These are phyloP conservation scores for Lapara coniferarum DNA, from an alignment of 2,888 invertebrate species.

Conservation along the genomic window DNA sequence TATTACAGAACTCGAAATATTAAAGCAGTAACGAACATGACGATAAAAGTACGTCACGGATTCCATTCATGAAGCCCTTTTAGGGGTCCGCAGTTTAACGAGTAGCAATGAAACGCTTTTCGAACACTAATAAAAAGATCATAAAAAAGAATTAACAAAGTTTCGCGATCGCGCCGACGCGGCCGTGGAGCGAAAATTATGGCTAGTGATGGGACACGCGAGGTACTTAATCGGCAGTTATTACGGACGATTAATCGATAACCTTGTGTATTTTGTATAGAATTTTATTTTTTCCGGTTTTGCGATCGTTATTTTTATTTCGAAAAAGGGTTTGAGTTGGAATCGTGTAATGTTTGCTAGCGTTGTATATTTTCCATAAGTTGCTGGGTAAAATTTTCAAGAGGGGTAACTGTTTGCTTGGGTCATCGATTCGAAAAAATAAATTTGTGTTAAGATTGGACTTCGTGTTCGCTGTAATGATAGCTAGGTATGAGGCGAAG, in stretches of 20 bases:
- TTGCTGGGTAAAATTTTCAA: too few species aligned
- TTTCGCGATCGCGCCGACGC: slow-evolving; percentile 39
- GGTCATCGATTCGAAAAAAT: too few species aligned
- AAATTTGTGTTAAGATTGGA: too few species aligned
- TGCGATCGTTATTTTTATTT: neutral
- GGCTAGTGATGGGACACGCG: slow-evolving; percentile 24
- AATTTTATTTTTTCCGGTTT: neutral
- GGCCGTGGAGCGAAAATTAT: slow-evolving; percentile 26
- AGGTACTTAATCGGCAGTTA: slow-evolving; percentile 33
- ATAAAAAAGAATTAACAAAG: slow-evolving; percentile 69
- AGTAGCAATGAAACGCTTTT: slow-evolving; percentile 69
- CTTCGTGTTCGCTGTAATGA: too few species aligned
- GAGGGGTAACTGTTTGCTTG: too few species aligned
- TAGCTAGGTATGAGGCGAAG: too few species aligned
- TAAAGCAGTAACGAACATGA: slow-evolving; percentile 68
- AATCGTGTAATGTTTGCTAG: too few species aligned
- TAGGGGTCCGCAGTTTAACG: slow-evolving; percentile 70
- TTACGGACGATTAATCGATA: slow-evolving; percentile 1
- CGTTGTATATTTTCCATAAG: too few species aligned
- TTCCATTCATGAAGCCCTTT: slow-evolving; percentile 64
- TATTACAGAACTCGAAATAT: slow-evolving; percentile 50
- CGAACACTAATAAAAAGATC: slow-evolving; percentile 75
- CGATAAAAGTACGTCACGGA: slow-evolving; percentile 65
- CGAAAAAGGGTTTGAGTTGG: too few species aligned
- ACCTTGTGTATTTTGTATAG: neutral